Percentiles rank a stretch among this genome's conserved stretches.
Evolutionary conservation across 2,113 vertebrate genomes (phyloP).

Genomic region (Varanus komodoensis): DNA sequence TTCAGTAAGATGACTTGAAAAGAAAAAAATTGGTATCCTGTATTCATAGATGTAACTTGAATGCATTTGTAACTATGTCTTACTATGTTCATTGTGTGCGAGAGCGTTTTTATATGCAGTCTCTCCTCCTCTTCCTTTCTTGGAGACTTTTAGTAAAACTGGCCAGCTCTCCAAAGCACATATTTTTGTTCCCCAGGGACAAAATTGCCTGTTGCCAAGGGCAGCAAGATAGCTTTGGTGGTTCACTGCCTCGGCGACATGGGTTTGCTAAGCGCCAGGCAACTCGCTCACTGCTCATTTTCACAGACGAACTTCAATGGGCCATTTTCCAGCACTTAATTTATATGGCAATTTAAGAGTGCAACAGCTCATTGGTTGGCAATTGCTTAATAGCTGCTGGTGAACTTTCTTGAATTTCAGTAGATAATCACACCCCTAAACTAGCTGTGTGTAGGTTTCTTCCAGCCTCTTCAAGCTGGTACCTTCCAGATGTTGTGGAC

Average conservation of each 20-base stretch:
- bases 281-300: background rate
- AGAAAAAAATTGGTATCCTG: background rate
- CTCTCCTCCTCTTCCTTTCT: background rate
- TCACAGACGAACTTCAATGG: background rate
- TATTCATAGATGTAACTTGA: no score
- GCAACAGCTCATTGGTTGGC: background rate
- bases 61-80: background rate
- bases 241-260: background rate
- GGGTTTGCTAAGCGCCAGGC: background rate
- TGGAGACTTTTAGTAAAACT: background rate
- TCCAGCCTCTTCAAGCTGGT: no score
- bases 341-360: background rate
- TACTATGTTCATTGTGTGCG: background rate
- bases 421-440: background rate
- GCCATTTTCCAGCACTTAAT: background rate
- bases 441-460: background rate
- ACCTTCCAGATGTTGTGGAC: no score
- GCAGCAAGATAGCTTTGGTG: constrained; percentile 7
- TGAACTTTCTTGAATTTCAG: background rate
- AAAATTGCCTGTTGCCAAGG: constrained; percentile 12
- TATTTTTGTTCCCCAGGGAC: constrained; percentile 6
- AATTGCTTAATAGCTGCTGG: background rate
- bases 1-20: background rate
- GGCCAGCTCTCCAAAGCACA: background rate
- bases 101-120: background rate